Evolutionary conservation across 2,113 vertebrate species (phyloP).

Genomic region (Atlantisia rogersi): DNA sequence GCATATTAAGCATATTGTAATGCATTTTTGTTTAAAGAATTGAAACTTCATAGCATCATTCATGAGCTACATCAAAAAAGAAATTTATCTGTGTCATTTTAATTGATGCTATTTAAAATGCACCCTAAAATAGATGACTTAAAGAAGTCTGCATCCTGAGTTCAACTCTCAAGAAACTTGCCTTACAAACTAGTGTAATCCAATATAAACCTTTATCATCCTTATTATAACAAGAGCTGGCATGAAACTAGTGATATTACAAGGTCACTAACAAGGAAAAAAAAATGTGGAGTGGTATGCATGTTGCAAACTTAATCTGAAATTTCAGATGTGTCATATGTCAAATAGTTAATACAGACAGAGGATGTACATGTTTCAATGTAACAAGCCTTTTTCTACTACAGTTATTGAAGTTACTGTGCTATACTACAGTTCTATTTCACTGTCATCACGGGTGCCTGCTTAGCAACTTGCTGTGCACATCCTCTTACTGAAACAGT

Average conservation of each 20-base stretch:
- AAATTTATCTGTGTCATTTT: not conserved
- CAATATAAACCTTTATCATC: not conserved
- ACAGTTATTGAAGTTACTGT: not conserved
- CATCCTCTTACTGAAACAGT: not conserved
- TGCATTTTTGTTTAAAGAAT: not conserved
- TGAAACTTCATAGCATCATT: not conserved
- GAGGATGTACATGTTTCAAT: not conserved
- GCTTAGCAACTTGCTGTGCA: accelerated
- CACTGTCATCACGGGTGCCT: not conserved
- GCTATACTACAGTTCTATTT: not conserved
- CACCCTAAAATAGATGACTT: not conserved
- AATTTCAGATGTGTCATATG: not conserved
- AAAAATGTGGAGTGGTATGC: not conserved
- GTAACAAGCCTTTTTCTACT: not conserved
- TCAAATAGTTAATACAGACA: not conserved
- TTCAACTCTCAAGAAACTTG: not conserved
- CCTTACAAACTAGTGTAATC: not conserved
- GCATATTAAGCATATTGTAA: not conserved
- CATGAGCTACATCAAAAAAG: not conserved
- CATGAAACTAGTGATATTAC: not conserved
- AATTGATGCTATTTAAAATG: not conserved
- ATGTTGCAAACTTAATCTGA: not conserved
- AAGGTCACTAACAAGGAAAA: not conserved
- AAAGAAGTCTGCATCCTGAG: not conserved
- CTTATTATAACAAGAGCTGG: not conserved